These are phyloP conservation scores for Osmerus eperlanus DNA, from an alignment of 2,113 vertebrate genomes.

Conservation along the genomic window DNA sequence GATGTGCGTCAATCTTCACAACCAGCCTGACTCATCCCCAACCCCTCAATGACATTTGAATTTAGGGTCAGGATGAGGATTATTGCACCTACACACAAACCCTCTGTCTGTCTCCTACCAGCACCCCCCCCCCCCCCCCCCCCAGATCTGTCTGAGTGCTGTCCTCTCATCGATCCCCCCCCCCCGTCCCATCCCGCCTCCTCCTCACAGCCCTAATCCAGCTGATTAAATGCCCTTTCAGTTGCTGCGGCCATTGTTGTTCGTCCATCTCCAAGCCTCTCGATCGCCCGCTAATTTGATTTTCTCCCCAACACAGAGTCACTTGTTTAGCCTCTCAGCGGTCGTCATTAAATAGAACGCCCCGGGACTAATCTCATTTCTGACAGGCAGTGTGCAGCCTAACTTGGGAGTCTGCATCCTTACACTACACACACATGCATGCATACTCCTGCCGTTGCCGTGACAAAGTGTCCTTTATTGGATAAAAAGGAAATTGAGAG, in stretches of 20 bases:
- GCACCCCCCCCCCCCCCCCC: neutral
- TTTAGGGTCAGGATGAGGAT: no score
- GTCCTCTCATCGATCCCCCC: neutral
- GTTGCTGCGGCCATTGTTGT: slow-evolving; percentile 33
- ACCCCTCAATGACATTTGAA: no score
- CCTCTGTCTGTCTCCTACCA: no score
- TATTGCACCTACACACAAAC: no score
- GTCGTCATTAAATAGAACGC: slow-evolving; percentile 56
- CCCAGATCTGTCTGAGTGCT: neutral
- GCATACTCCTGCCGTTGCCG: slow-evolving; percentile 14
- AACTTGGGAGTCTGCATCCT: neutral
- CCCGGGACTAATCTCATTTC: slow-evolving; percentile 54
- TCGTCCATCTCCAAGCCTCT: slow-evolving; percentile 15
- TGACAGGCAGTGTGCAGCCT: slow-evolving; percentile 23
- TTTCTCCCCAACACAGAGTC: slow-evolving; percentile 43
- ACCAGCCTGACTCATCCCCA: no score
- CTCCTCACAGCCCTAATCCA: neutral
- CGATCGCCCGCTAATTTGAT: slow-evolving; percentile 62
- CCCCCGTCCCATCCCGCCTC: neutral
- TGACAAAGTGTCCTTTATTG: slow-evolving; percentile 42
- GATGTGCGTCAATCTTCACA: no score
- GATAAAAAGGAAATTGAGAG: slow-evolving; percentile 44
- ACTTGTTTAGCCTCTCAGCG: slow-evolving; percentile 50
- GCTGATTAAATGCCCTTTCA: slow-evolving; percentile 51
- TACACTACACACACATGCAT: slow-evolving; percentile 14